These are phyloP conservation scores for Enteromius viviparus DNA, from an alignment of 2,797 vertebrate species.

Conservation along the genomic window DNA sequence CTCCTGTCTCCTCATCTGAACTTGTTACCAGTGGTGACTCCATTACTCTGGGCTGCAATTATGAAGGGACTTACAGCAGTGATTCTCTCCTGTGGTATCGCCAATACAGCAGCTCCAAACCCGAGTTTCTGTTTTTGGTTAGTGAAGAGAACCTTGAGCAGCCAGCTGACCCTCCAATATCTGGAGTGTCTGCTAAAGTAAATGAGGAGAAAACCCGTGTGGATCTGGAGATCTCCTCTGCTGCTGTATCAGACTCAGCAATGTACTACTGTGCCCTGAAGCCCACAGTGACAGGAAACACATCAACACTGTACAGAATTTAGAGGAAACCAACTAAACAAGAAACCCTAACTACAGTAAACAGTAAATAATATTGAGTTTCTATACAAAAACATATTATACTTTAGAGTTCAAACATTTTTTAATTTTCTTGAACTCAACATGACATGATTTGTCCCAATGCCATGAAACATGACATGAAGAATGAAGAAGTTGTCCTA, in stretches of 20 bases:
- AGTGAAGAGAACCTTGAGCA: conserved; percentile 2
- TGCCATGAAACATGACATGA: no score
- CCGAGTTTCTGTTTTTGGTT: conserved; percentile 33
- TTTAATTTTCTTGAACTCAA: no score
- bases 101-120: conserved; percentile 35
- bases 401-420: no score
- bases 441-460: no score
- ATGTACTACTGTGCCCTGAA: neutral
- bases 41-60: conserved; percentile 35
- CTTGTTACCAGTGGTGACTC: neutral
- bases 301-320: neutral
- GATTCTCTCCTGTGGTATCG: conserved; percentile 50
- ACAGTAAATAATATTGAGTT: no score
- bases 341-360: neutral
- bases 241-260: neutral
- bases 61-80: neutral
- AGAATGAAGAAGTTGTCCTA: no score
- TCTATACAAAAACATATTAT: no score
- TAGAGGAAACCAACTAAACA: neutral
- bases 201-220: conserved; percentile 26
- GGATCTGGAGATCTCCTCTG: conserved; percentile 32
- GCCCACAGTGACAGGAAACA: conserved; percentile 1
- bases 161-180: conserved; percentile 33
- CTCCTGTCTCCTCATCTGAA: conserved; percentile 7
- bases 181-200: conserved; percentile 22